phyloP scores from a whole-genome alignment of 2,888 invertebrate genomes.

The Carcina quercana region DNA sequence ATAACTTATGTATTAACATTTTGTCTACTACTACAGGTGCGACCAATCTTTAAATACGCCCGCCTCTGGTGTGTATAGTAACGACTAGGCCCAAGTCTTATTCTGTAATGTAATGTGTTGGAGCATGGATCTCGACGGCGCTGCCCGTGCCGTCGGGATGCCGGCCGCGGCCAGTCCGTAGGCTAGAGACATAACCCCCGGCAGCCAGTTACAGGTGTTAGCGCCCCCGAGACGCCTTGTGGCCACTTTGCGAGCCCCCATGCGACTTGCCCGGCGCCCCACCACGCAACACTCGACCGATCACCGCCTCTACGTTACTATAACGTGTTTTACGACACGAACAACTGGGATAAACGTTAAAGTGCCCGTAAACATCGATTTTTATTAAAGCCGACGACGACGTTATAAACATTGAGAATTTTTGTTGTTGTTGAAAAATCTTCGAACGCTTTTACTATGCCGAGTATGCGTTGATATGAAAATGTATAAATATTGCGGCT shows the following conservation, averaged over 20 bases:
- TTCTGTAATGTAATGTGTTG: constrained; percentile 6
- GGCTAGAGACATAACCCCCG: constrained; percentile 67
- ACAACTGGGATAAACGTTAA: neutral
- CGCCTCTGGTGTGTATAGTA: constrained; percentile 28
- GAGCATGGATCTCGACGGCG: constrained; percentile 34
- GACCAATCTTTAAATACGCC: constrained; percentile 30
- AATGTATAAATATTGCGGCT: no score
- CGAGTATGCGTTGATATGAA: no score
- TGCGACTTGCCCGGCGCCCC: constrained; percentile 41
- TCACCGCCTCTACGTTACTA: no score
- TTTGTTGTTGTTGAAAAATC: no score
- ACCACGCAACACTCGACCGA: constrained; percentile 25
- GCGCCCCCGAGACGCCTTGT: constrained; percentile 62
- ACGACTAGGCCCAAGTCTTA: constrained; percentile 29
- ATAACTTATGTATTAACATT: constrained; percentile 28
- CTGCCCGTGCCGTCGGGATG: constrained; percentile 34
- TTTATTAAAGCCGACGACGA: neutral
- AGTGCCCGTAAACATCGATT: neutral
- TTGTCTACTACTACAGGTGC: constrained; percentile 62
- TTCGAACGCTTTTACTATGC: no score
- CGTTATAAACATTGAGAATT: neutral
- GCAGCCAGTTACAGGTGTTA: constrained; percentile 71
- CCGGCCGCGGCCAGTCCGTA: constrained; percentile 58
- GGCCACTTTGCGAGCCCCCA: no score
- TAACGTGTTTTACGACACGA: neutral